These are phyloP conservation scores for Himalopsyche anomala DNA, from an alignment of 2,888 invertebrate genomes.

Conservation along the genomic window DNA sequence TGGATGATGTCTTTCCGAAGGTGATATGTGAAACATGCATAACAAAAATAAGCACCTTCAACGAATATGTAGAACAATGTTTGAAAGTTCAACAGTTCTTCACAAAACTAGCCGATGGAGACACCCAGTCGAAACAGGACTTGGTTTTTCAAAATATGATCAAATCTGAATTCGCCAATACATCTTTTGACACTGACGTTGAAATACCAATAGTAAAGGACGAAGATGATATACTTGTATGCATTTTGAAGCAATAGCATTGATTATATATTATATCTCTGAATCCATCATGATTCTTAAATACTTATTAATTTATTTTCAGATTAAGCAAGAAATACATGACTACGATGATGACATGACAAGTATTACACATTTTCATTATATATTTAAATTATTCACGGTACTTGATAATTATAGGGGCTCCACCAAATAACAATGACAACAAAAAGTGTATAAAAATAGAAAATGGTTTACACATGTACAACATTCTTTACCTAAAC, in stretches of 20 bases:
- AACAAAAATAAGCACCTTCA: constrained; percentile 59
- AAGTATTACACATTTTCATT: constrained; percentile 68
- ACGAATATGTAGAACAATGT: constrained; percentile 63
- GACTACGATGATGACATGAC: constrained; percentile 73
- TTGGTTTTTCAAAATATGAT: constrained; percentile 50
- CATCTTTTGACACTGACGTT: constrained; percentile 15
- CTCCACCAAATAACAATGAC: too few species aligned
- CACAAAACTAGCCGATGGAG: constrained; percentile 51
- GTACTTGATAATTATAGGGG: background rate
- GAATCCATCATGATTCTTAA: constrained; percentile 40
- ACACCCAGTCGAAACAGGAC: constrained; percentile 48
- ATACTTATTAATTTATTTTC: constrained; percentile 66
- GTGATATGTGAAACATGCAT: constrained; percentile 60
- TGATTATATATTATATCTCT: background rate
- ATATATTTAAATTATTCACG: background rate
- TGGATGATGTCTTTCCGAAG: constrained; percentile 60
- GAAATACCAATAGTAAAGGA: constrained; percentile 48
- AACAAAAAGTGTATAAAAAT: too few species aligned
- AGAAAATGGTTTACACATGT: too few species aligned
- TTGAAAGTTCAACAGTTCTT: constrained; percentile 61
- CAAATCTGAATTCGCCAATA: constrained; percentile 55
- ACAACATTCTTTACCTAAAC: too few species aligned
- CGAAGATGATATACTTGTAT: constrained; percentile 50
- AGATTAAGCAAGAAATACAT: constrained; percentile 74
- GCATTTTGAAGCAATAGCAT: background rate